Percentiles rank a stretch among this genome's conserved stretches.
Conservation (phyloP, 2,797 vertebrate genomes). For the Sarcoramphus papa region DNA sequence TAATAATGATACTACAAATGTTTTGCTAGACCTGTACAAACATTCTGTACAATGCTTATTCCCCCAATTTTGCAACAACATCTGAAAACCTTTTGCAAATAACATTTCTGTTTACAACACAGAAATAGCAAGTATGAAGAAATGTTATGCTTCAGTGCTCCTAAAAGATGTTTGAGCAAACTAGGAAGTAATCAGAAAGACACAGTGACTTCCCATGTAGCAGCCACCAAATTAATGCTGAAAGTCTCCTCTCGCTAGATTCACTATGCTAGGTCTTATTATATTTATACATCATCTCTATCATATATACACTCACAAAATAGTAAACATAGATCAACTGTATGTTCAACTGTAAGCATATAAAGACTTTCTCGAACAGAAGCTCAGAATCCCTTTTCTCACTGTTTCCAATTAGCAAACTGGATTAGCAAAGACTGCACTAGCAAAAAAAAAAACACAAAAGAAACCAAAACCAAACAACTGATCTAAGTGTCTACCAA, state of each 20-base stretch:
- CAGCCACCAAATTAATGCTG: background rate
- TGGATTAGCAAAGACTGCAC: background rate
- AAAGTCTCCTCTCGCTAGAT: background rate
- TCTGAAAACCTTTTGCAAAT: background rate
- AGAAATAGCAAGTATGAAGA: background rate
- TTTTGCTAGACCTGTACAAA: background rate
- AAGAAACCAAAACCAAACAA: background rate
- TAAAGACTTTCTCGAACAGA: background rate
- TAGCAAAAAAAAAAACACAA: background rate
- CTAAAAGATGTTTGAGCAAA: background rate
- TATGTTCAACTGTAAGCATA: background rate
- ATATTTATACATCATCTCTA: background rate
- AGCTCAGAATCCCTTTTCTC: background rate
- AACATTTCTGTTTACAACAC: background rate
- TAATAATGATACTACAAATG: background rate
- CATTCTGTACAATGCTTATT: accelerated
- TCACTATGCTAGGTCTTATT: background rate
- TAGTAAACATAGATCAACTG: background rate
- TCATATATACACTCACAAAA: background rate
- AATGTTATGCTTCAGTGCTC: background rate
- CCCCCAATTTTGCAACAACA: background rate
- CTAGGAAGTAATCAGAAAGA: background rate
- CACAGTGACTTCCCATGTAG: background rate
- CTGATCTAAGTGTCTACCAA: background rate
- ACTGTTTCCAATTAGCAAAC: background rate